Evolutionary conservation across 1,140 invertebrate species (phyloP).

Genomic region (Heliconius eleuchia): DNA sequence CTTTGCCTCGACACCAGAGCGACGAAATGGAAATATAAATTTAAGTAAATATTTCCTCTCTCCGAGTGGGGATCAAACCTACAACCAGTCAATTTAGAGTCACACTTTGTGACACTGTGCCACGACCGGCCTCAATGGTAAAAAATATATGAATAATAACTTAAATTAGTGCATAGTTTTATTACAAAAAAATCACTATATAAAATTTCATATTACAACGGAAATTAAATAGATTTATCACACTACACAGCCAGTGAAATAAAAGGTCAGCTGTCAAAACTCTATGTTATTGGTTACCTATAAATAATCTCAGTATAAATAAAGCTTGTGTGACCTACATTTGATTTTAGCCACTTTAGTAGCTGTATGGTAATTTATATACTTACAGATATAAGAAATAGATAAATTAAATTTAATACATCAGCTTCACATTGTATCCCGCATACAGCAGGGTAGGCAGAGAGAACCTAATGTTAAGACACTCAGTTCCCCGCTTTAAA

Average conservation of each 20-base stretch:
- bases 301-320: slow-evolving; percentile 6
- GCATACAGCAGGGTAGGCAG: too few species aligned
- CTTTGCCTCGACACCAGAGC: too few species aligned
- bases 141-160: neutral
- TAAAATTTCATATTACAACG: neutral
- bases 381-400: neutral
- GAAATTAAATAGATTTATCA: neutral
- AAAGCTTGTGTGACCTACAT: neutral
- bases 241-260: neutral
- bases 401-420: too few species aligned
- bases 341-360: neutral
- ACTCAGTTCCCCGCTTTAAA: too few species aligned
- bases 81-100: too few species aligned
- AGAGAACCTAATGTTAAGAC: too few species aligned
- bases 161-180: neutral
- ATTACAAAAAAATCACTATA: neutral
- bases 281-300: neutral
- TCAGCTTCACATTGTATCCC: too few species aligned
- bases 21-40: too few species aligned
- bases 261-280: slow-evolving; percentile 16
- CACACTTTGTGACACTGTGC: too few species aligned
- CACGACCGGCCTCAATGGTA: neutral
- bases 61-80: too few species aligned
- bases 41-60: too few species aligned
- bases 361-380: neutral